Evolutionary conservation across 2,797 vertebrate genomes (phyloP), one percentile per base, ranked within the genome.

Genomic region (Molossus alvarezi): DNA sequence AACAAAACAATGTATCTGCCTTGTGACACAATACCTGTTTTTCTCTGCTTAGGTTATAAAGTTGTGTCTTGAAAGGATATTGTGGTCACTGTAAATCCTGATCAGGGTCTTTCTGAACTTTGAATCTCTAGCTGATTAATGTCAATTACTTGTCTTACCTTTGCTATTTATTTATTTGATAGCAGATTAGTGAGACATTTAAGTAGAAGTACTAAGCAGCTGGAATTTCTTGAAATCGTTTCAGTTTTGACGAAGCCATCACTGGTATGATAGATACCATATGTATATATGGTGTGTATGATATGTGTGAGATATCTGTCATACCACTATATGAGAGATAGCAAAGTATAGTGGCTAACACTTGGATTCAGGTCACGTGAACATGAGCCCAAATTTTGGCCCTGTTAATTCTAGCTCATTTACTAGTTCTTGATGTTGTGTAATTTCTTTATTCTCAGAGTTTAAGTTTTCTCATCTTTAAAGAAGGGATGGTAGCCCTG

Each of bases 151-250:
- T 91, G 29, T 48, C 88, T 81, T 18, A 7, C 23, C 29, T 21
- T 82, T 75, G 27, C 29, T 87, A 13, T 65, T 73, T 69, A 77
- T 55, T 37, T 55, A n/a, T 57, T 73, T 58, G 15, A 25, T 58
- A 87, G 48, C 37, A 80, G 51, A 80, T 48, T 27, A 71, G 9
- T 65, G 33, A 91, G 65, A 86, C 88, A 73, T 87, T 60, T 60
- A 57, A 81, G 27, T 55, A 53, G 73, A 85, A 79, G 45, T 85
- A 88, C 57, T 80, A 18, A 67, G 51, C 41, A 60, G 27, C 72
- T 90, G 51, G 48, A 64, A 73, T 80, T 95, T 73, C 45, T 79
- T 57, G 29, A 65, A 86, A 72, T 95, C 48, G 25, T 90, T 85
- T 80, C 17, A 17, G 58, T 94, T 90, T 77, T 84, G 41, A 55